Evolutionary conservation across 2,888 invertebrate species (phyloP), one percentile per base, ranked within the genome.

Genomic region (Marronus borbonicus): DNA sequence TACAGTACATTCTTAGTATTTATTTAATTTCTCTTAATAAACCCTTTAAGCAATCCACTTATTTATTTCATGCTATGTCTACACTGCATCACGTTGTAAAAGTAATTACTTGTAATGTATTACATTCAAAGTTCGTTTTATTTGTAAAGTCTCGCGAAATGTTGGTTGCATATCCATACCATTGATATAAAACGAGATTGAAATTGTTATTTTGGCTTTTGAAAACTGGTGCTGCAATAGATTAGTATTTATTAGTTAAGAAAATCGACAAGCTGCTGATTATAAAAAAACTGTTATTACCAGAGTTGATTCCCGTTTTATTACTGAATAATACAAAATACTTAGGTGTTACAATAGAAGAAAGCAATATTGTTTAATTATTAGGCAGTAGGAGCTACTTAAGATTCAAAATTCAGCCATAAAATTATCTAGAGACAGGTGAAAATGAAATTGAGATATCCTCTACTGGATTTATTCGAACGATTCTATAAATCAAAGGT

Each of bases 81-180:
- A 44, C 44, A 44, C 10, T 7, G 7, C n/a, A 8, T 55, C 14
- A 55, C 55, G 7, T 31, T 5, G 31, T 31, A 0, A 5, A 31
- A 31, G 5, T 24, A 12, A 24, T 62, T 62, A 31, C 5, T 31
- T 31, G 5, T 5, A 28, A 44, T 44, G 12, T 12, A 44, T 44
- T 44, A 44, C 31, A 31, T 44, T 12, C 8, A 12, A 44, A 8
- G 44, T 44, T 44, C 44, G 44, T 44, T 62, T 62, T 31, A 50
- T 24, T 49, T 68, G 49, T 17, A 14, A 68, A 50, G 24, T 28
- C 10, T 49, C 68, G 3, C 49, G 68, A 24, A 68, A 68, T 28
- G 68, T 68, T 68, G 68, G 68, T 68, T 68, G 68, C 68, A 68
- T 68, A 68, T 68, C 14, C 10, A 17, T 44, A 44, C 8, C 12